A percentile compares a stretch with the other conserved stretches of the same genome.
Conservation (phyloP, 2,113 vertebrate species). For the Myiopsitta monachus region DNA sequence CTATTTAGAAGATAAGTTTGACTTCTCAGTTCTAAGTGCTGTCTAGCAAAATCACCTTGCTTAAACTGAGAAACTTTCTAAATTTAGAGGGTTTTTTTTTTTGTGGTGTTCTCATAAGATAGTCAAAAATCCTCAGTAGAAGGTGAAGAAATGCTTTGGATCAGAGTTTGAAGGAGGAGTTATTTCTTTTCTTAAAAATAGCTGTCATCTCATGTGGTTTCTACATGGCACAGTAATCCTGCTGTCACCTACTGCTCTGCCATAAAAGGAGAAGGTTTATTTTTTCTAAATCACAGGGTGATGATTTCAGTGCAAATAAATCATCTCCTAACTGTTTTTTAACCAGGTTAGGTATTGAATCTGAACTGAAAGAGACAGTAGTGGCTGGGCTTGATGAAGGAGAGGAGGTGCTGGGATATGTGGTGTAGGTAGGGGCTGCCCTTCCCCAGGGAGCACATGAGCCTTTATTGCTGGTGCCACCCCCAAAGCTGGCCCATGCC, state of each 20-base stretch:
- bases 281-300: accelerated
- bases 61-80: not conserved
- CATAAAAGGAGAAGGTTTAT: not conserved
- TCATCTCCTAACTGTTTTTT: not conserved
- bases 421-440: accelerated
- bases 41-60: not conserved
- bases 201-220: not conserved
- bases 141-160: not conserved
- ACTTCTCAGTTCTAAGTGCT: not conserved
- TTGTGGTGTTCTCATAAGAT: not conserved
- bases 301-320: not conserved
- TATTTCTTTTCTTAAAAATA: not conserved
- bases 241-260: not conserved
- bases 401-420: not conserved
- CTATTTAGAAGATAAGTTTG: not conserved
- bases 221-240: not conserved
- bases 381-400: not conserved
- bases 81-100: accelerated
- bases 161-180: not conserved
- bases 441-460: accelerated
- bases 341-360: not conserved
- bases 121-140: not conserved
- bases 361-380: not conserved
- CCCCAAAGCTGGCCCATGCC: accelerated
- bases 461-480: too few species aligned